Percentiles rank a stretch among this genome's conserved stretches.
phyloP scores from a whole-genome alignment of 1,140 invertebrate species.

The Frieseomelitta varia region DNA sequence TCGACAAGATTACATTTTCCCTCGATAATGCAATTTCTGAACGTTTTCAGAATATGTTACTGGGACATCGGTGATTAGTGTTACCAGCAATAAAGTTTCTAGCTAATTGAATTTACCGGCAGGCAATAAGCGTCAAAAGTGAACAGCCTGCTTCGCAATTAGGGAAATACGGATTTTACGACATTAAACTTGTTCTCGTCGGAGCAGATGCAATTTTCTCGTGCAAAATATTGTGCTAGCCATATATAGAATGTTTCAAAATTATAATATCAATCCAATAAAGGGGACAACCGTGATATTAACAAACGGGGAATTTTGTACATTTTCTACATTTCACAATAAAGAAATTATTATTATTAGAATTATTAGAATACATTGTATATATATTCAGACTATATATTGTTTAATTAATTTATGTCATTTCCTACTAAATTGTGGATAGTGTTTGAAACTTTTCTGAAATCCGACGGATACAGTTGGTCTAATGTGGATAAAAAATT shows the following conservation, averaged over 20 bases:
- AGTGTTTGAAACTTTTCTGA: background rate
- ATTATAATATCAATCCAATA: background rate
- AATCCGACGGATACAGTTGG: background rate
- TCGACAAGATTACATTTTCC: constrained; percentile 19
- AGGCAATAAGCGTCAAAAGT: constrained; percentile 26
- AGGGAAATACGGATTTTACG: constrained; percentile 6
- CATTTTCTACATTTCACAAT: too few relatives aligned
- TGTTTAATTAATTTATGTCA: too few relatives aligned
- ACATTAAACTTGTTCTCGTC: background rate
- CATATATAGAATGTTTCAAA: background rate
- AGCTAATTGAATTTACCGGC: background rate
- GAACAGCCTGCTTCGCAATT: constrained; percentile 17
- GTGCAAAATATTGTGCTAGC: background rate
- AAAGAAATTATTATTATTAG: too few relatives aligned
- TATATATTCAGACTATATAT: too few relatives aligned
- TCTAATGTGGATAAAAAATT: background rate
- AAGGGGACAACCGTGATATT: background rate
- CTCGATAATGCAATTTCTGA: constrained; percentile 9
- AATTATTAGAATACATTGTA: too few relatives aligned
- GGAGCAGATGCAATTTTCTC: background rate
- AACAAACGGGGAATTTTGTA: background rate
- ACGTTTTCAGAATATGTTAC: constrained; percentile 37
- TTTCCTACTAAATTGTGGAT: too few relatives aligned
- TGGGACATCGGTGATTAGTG: constrained; percentile 9
- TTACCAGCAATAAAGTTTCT: constrained; percentile 9